A percentile compares a stretch with the other conserved stretches of the same genome.
These are phyloP conservation scores for Nothobranchius kuhntae DNA, from an alignment of 2,113 vertebrate species.

Conservation along the genomic window DNA sequence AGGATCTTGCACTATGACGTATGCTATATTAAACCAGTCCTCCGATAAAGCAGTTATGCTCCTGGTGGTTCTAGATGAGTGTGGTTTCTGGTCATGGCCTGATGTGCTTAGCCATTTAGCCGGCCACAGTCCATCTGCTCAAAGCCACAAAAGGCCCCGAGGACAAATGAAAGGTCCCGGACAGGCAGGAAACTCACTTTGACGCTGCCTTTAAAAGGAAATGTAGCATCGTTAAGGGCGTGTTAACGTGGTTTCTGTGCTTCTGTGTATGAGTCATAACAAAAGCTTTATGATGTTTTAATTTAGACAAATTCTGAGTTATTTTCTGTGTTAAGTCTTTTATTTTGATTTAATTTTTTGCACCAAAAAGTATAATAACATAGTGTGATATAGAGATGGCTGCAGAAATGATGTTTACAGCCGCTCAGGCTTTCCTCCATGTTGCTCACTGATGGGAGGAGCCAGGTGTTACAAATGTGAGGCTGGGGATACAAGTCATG, in stretches of 20 bases:
- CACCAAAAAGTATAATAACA: too few species aligned
- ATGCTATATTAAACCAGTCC: slow-evolving; percentile 12
- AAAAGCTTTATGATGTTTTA: too few species aligned
- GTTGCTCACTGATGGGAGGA: too few species aligned
- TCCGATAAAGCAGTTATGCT: slow-evolving; percentile 24
- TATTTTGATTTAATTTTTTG: too few species aligned
- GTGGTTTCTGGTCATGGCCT: slow-evolving; percentile 44
- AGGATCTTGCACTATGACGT: not conserved
- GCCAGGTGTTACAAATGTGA: too few species aligned
- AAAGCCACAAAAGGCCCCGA: slow-evolving; percentile 38
- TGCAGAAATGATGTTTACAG: too few species aligned
- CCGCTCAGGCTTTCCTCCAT: too few species aligned
- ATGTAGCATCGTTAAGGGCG: slow-evolving; percentile 39
- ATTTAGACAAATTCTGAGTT: too few species aligned
- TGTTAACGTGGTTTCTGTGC: slow-evolving; percentile 22
- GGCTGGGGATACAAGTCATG: too few species aligned
- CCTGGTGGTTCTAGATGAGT: slow-evolving; percentile 48
- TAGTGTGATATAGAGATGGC: too few species aligned
- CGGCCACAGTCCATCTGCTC: slow-evolving; percentile 30
- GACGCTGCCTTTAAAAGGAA: slow-evolving; percentile 43
- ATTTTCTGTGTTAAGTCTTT: too few species aligned
- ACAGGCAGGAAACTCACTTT: slow-evolving; percentile 47
- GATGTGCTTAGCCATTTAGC: slow-evolving; percentile 54
- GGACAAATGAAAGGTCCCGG: slow-evolving; percentile 29
- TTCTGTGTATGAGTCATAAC: not conserved